These are phyloP conservation scores for Bhutanitis thaidina DNA, from an alignment of 2,888 invertebrate species.

Conservation along the genomic window DNA sequence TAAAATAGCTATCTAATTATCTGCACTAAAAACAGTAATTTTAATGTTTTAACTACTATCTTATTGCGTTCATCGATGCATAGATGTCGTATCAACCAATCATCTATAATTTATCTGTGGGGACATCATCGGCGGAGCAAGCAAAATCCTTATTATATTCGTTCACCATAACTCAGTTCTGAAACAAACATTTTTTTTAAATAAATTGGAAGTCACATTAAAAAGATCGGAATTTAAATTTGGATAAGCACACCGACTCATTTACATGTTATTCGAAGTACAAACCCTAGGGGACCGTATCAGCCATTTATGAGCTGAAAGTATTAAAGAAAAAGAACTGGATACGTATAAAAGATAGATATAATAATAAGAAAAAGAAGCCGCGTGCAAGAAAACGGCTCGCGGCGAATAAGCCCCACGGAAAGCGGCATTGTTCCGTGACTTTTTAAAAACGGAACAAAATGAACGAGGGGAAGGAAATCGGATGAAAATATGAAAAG, in stretches of 20 bases:
- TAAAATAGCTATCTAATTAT: conserved; percentile 35
- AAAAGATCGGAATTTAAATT: conserved; percentile 51
- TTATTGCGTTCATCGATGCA: conserved; percentile 5
- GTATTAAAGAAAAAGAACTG: conserved; percentile 78
- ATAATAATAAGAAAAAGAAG: conserved; percentile 72
- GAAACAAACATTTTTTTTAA: conserved; percentile 5
- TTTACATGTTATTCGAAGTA: conserved; percentile 78
- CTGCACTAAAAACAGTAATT: conserved; percentile 38
- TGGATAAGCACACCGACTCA: conserved; percentile 63
- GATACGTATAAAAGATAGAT: conserved; percentile 69
- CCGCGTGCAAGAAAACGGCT: conserved; percentile 72
- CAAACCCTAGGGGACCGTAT: conserved; percentile 75
- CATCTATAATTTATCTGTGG: conserved; percentile 17
- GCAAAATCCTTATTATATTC: not conserved
- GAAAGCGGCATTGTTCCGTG: conserved; percentile 75
- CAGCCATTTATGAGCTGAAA: conserved; percentile 78
- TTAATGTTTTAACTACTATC: conserved; percentile 33
- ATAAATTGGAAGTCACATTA: conserved; percentile 17
- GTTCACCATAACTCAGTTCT: conserved; percentile 4
- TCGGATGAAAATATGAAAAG: conserved; percentile 80
- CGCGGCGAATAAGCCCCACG: conserved; percentile 72
- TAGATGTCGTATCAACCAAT: conserved; percentile 14
- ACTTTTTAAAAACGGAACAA: conserved; percentile 75
- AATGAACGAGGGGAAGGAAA: conserved; percentile 77
- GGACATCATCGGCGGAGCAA: conserved; percentile 9